Base-by-base conservation (phyloP, 2,888 invertebrate genomes). In the Nephrotoma guestfalica region DNA sequence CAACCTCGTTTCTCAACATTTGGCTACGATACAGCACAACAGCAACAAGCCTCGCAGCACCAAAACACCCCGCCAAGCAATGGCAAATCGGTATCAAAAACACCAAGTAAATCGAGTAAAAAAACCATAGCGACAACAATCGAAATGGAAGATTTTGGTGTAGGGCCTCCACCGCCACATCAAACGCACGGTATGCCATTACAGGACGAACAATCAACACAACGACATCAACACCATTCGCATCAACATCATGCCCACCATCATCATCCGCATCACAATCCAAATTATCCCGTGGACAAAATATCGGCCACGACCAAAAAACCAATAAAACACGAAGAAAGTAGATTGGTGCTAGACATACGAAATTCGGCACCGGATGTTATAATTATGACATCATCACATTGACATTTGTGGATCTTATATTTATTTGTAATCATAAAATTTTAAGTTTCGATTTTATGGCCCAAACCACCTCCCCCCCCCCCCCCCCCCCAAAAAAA, bases 321-420 rank as follows among this genome's bases (percentile, higher is more conserved):
- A 86, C 83, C 83, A 85, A 11, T 85, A 13, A 90, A 90, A 88
- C 87, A 88, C 87, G 90, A 92, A 88, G 91, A 91, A 88, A 90
- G 91, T 88, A 92, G 95, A 86, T 95, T 96, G 85, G 96, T 95
- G 92, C 96, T 96, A 91, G 95, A 97, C 90, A 96, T 97, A 87
- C 96, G 96, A 87, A 96, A 97, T 89, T 97, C 97, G 87, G 97
- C 97, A 0, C 97, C 97, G 86, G 97, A 97, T 91, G 97, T 97
- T 89, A 96, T 97, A 90, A 97, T 97, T 89, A 95, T 92, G 92
- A 92, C 92, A 89, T 92, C 95, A 88, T 92, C 95, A 88, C 95
- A 95, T 94, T 95, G 95, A 95, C 94, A 94, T 90, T 91, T 91
- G 91, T 90, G 89, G 90, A 90, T 89, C 86, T 86, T 71, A 71